Evolutionary conservation across 2,888 invertebrate species (phyloP).

Genomic region (Athalia rosae): DNA sequence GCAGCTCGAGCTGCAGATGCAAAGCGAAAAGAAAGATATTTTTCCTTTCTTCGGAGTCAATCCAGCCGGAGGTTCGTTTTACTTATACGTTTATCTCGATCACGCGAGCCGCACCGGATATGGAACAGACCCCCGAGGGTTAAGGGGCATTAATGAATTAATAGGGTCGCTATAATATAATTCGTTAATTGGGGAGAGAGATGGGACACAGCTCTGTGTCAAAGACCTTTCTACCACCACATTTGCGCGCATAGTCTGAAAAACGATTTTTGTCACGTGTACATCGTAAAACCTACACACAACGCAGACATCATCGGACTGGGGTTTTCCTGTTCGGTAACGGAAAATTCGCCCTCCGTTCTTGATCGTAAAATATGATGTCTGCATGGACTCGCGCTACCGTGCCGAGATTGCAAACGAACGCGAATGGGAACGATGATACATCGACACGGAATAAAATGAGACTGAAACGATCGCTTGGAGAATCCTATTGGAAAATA

Average conservation of each 20-base stretch:
- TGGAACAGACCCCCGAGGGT: constrained; percentile 65
- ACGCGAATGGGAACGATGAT: constrained; percentile 1
- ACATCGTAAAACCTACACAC: neutral
- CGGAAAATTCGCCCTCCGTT: no score
- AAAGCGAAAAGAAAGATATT: neutral
- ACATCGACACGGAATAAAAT: neutral
- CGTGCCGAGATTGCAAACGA: neutral
- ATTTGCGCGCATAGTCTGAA: neutral
- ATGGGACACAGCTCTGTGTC: neutral
- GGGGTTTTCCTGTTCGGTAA: neutral
- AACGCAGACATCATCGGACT: neutral
- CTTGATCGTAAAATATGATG: constrained; percentile 13
- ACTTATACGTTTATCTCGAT: constrained; percentile 31
- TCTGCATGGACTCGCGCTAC: neutral
- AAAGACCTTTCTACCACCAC: neutral
- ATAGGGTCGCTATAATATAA: constrained; percentile 64
- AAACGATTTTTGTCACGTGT: neutral
- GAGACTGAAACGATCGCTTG: constrained; percentile 23
- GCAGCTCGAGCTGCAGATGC: neutral
- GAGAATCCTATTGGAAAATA: constrained; percentile 43
- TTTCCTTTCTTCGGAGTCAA: neutral
- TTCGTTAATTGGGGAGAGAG: constrained; percentile 58
- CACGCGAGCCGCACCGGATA: constrained; percentile 60
- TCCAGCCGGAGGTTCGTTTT: constrained; percentile 24
- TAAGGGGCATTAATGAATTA: constrained; percentile 63